These are phyloP conservation scores for Halictus rubicundus DNA, from an alignment of 1,140 invertebrate species.

Conservation along the genomic window DNA sequence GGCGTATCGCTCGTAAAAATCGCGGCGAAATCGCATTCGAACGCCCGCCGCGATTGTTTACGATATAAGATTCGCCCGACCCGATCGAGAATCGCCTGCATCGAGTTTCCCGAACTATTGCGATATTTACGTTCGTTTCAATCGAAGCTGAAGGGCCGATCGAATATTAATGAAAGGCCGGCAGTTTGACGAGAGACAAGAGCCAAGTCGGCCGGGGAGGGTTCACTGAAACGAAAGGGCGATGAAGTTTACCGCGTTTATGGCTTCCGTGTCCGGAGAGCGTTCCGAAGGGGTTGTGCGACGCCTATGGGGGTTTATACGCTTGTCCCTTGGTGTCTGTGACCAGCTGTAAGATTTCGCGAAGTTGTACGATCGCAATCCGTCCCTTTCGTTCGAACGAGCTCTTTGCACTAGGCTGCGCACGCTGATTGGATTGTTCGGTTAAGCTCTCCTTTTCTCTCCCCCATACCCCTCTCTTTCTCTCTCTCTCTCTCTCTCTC, in stretches of 20 bases:
- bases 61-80: too few species aligned
- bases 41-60: neutral
- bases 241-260: conserved; percentile 31
- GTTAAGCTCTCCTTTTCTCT: conserved; percentile 10
- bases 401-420: conserved; percentile 13
- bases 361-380: conserved; percentile 63
- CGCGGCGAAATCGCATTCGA: neutral
- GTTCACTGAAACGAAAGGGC: conserved; percentile 7
- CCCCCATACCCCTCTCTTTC: neutral
- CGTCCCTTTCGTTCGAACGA: conserved; percentile 8
- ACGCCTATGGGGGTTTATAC: neutral
- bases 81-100: too few species aligned
- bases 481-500: neutral
- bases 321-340: conserved; percentile 4
- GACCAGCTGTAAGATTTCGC: conserved; percentile 62
- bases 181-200: neutral
- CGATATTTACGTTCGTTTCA: too few species aligned
- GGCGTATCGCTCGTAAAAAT: conserved; percentile 14
- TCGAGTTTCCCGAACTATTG: too few species aligned
- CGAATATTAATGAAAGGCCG: neutral
- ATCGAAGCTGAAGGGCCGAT: neutral
- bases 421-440: conserved; percentile 45
- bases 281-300: neutral
- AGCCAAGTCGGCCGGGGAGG: neutral
- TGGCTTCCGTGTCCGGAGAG: conserved; percentile 9